These are phyloP conservation scores for Nymphalis urticae DNA, from an alignment of 2,888 invertebrate genomes.

Conservation along the genomic window DNA sequence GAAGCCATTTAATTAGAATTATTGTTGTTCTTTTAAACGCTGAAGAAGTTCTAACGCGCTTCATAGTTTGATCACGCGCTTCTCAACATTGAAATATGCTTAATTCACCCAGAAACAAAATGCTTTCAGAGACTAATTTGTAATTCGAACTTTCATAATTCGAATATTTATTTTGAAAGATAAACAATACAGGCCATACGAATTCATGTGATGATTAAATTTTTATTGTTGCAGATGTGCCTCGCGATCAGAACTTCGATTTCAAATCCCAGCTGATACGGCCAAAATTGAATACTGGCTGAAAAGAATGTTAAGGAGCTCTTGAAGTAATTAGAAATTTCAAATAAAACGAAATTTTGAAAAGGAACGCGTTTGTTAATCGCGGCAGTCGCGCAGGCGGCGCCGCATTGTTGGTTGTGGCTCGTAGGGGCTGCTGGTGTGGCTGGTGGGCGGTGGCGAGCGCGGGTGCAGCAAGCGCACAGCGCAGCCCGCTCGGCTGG, in stretches of 20 bases:
- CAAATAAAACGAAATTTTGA: conserved; percentile 40
- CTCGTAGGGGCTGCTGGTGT: conserved; percentile 65
- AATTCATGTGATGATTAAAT: neutral
- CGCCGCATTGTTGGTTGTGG: conserved; percentile 67
- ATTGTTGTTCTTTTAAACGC: conserved; percentile 56
- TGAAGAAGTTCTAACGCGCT: conserved; percentile 44
- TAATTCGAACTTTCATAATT: conserved; percentile 30
- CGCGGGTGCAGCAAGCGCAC: conserved; percentile 64
- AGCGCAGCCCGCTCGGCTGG: conserved; percentile 80
- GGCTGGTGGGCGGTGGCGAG: conserved; percentile 66
- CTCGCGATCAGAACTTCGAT: conserved; percentile 32
- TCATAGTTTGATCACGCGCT: conserved; percentile 60
- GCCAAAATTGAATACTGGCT: conserved; percentile 38
- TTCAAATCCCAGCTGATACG: conserved; percentile 44
- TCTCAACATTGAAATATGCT: conserved; percentile 53
- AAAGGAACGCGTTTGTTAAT: conserved; percentile 42
- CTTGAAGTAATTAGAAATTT: conserved; percentile 27
- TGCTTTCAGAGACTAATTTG: conserved; percentile 49
- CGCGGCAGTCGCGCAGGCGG: conserved; percentile 64
- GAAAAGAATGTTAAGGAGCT: conserved; percentile 39
- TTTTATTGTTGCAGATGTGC: conserved; percentile 60
- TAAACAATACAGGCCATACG: neutral
- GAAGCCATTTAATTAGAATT: conserved; percentile 58
- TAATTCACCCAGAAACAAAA: conserved; percentile 49
- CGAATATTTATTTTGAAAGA: conserved; percentile 2